A percentile compares a stretch with the other conserved stretches of the same genome.
Evolutionary conservation across 1,140 invertebrate species (phyloP).

Genomic region (Phthorimaea operculella): DNA sequence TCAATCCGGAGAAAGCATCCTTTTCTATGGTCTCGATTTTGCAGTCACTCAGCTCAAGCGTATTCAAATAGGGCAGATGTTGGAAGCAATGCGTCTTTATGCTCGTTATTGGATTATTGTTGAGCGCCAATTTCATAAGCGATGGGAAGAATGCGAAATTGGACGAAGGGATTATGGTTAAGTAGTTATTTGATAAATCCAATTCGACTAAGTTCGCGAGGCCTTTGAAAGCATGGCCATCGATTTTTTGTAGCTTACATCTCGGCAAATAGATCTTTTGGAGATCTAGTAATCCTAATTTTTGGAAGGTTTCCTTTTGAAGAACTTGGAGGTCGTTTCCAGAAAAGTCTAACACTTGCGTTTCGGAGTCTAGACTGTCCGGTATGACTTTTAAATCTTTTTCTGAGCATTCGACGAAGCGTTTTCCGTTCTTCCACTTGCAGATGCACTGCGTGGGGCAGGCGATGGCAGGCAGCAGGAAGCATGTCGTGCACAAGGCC

Average conservation of each 20-base stretch:
- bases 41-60: conserved; percentile 84
- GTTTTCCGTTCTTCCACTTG: conserved; percentile 93
- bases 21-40: conserved; percentile 80
- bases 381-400: conserved; percentile 81
- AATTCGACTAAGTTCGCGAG: conserved; percentile 89
- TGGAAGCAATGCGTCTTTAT: conserved; percentile 81
- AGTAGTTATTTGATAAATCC: conserved; percentile 84
- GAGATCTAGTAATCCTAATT: conserved; percentile 83
- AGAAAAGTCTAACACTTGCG: conserved; percentile 88
- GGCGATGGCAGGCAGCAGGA: conserved; percentile 54
- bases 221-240: conserved; percentile 82
- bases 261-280: conserved; percentile 85
- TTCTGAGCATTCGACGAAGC: conserved; percentile 86
- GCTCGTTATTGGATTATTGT: conserved; percentile 81
- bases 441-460: conserved; percentile 85
- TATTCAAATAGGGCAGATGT: conserved; percentile 78
- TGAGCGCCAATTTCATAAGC: conserved; percentile 83
- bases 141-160: conserved; percentile 81
- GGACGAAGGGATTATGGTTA: conserved; percentile 79
- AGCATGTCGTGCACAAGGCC: conserved; percentile 54
- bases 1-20: conserved; percentile 83
- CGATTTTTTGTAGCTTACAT: conserved; percentile 81
- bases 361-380: conserved; percentile 84
- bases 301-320: conserved; percentile 79
- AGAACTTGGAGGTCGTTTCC: conserved; percentile 83